These are phyloP conservation scores for Mythimna albipuncta DNA, from an alignment of 2,888 invertebrate species.

Conservation along the genomic window DNA sequence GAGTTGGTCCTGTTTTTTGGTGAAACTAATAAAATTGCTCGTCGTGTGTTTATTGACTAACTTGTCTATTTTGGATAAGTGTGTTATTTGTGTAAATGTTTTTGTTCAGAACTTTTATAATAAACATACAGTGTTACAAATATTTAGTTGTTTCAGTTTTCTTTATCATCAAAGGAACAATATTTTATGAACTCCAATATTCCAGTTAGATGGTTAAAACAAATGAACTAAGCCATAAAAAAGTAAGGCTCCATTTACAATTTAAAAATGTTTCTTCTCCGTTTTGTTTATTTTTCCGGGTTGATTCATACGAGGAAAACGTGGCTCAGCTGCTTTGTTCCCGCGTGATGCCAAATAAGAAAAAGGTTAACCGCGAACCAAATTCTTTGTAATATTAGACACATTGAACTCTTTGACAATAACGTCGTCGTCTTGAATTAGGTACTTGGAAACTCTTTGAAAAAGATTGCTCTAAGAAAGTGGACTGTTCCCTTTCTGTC, in stretches of 20 bases:
- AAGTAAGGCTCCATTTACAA: constrained; percentile 2
- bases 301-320: constrained; percentile 18
- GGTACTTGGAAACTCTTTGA: constrained; percentile 8
- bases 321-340: constrained; percentile 18
- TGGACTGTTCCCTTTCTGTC: constrained; percentile 3
- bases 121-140: too few species aligned
- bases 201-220: too few species aligned
- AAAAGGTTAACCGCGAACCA: constrained; percentile 3
- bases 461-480: constrained; percentile 13
- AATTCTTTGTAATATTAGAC: constrained; percentile 30
- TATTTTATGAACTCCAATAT: too few species aligned
- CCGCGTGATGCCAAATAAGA: constrained; percentile 7
- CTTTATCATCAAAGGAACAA: too few species aligned
- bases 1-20: too few species aligned
- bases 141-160: too few species aligned
- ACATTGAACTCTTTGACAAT: constrained; percentile 26
- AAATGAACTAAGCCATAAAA: neutral
- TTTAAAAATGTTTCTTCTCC: constrained; percentile 2
- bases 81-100: too few species aligned
- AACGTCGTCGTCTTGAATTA: constrained; percentile 6
- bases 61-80: too few species aligned
- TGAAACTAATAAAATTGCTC: too few species aligned
- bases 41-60: too few species aligned
- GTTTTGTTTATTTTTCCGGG: constrained; percentile 10
- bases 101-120: too few species aligned